Base-by-base conservation (phyloP, 2,113 vertebrate species). In the Ageneiosus marmoratus region DNA sequence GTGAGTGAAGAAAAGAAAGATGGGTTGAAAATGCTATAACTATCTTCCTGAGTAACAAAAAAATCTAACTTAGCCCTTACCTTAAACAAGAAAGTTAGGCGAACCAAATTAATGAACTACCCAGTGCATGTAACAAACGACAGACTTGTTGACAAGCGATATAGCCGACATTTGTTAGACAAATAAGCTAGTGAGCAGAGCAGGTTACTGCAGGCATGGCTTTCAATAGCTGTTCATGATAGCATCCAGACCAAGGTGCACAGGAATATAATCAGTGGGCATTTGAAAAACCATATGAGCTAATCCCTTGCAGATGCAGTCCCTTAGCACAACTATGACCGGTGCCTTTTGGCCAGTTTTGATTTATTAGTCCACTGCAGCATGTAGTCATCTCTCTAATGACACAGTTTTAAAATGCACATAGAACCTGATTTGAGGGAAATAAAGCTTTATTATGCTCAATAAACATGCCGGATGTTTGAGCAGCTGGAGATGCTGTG, bases 321-420 rank as follows among this genome's bases (percentile, higher is more conserved):
- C 50, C 58, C 75, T 84, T 48, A 70, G 62, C 46, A 80, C 50
- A 34, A 50, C 22, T 32, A 8, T 8, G 63, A 83, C 76, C 62
- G 37, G 8, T 74, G 77, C 56, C 70, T 67, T 78, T 63, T 60
- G 50, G 56, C 72, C 15, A 72, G 46, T 44, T 48, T 44, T 89
- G 55, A 87, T 83, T 81, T 86, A 83, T 86, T 70, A 86, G 75
- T 56, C 79, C 32, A 73, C 48, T 55, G 48, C 53, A 48, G 60
- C 32, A 27, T 82, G 84, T 79, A 81, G 73, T 87, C 81, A 85
- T 82, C 34, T 53, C 63, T 79, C 65, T 82, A 85, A 88, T 58
- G 55, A 77, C 62, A 82, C 80, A 13, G 24, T 76, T 79, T 80
- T 83, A 82, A 82, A 86, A 84, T 70, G 84, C 56, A 81, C 73